A percentile compares a stretch with the other conserved stretches of the same genome.
Evolutionary conservation across 2,113 vertebrate genomes (phyloP).

Genomic region (Jacana jacana): DNA sequence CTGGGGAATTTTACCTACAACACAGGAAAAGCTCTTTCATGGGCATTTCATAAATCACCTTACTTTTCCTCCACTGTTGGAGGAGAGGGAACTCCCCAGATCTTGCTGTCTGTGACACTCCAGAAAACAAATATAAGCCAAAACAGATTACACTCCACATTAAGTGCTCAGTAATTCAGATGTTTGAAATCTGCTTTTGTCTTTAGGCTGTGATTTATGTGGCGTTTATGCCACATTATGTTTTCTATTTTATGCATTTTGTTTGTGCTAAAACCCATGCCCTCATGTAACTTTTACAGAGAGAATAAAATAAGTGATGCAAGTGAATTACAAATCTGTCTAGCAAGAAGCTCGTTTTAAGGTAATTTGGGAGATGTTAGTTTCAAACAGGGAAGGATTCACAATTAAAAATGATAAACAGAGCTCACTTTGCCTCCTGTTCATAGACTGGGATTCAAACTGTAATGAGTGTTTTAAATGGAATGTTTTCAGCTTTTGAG

Average conservation of each 20-base stretch:
- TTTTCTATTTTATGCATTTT: slow-evolving; percentile 32
- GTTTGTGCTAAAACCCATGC: slow-evolving; percentile 14
- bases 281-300: background rate
- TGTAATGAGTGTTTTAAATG: background rate
- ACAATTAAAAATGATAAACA: background rate
- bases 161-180: slow-evolving; percentile 51
- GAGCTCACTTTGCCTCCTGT: background rate
- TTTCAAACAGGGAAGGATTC: background rate
- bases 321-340: background rate
- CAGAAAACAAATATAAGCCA: background rate
- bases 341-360: background rate
- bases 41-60: background rate
- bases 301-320: background rate
- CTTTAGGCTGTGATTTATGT: slow-evolving; percentile 57
- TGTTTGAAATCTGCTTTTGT: slow-evolving; percentile 53
- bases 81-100: background rate
- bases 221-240: background rate
- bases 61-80: background rate
- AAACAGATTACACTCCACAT: slow-evolving; percentile 26
- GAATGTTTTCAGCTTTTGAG: slow-evolving; percentile 19
- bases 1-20: background rate
- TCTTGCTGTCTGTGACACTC: background rate
- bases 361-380: background rate
- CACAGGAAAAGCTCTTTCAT: background rate
- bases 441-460: background rate